Percentiles rank a stretch among this genome's conserved stretches.
phyloP scores from a whole-genome alignment of 2,888 invertebrate species.

The Malachius bipustulatus region DNA sequence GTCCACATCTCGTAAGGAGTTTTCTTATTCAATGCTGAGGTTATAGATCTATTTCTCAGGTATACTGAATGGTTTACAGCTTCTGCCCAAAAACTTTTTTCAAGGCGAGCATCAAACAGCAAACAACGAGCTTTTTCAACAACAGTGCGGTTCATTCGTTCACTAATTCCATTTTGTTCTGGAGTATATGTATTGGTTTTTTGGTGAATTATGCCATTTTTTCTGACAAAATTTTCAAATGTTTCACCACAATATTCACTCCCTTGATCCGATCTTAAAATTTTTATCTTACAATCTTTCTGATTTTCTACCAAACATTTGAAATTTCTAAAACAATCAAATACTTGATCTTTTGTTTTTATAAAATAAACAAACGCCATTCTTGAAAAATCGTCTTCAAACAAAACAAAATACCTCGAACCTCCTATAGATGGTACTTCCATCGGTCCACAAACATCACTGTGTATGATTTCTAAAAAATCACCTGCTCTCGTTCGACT shows the following conservation, averaged over 20 bases:
- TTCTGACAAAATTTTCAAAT: conserved; percentile 17
- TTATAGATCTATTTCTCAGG: conserved; percentile 16
- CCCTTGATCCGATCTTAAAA: conserved; percentile 22
- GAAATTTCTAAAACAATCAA: conserved; percentile 20
- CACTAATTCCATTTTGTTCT: conserved; percentile 13
- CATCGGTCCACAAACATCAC: conserved; percentile 32
- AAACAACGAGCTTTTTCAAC: conserved; percentile 14
- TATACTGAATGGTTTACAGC: conserved; percentile 19
- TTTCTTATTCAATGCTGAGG: conserved; percentile 7
- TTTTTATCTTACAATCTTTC: conserved; percentile 18
- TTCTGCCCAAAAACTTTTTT: conserved; percentile 24
- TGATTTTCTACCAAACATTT: conserved; percentile 23
- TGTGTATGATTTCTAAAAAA: conserved; percentile 26
- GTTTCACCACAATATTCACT: conserved; percentile 16
- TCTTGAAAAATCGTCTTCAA: conserved; percentile 28
- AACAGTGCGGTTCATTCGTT: conserved; percentile 14
- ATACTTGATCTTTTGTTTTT: conserved; percentile 27
- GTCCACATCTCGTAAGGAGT: conserved; percentile 13
- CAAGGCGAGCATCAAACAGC: conserved; percentile 16
- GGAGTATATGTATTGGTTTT: conserved; percentile 14
- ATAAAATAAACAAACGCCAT: conserved; percentile 25
- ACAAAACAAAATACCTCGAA: conserved; percentile 28
- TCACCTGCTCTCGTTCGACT: conserved; percentile 14
- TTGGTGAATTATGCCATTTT: conserved; percentile 15
- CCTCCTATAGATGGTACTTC: conserved; percentile 26